Base-by-base conservation (phyloP, 1,140 invertebrate species). In the Latrodectus geometricus region DNA sequence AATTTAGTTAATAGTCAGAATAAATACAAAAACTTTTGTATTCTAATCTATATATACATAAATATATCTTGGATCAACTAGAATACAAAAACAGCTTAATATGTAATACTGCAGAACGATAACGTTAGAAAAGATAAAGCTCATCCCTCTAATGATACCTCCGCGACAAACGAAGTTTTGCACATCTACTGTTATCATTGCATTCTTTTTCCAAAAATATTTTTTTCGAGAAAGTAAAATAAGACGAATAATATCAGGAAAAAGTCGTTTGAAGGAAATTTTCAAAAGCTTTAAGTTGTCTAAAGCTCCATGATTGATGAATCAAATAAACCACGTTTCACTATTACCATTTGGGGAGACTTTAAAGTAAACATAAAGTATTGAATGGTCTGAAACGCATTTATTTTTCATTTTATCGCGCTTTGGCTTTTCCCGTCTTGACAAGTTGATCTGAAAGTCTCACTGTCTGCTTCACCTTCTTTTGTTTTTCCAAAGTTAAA, bases 271-370 rank as follows among this genome's bases (percentile, higher is more conserved):
- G 11, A 14, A 14, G 54, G 17, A 52, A 68, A 78, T 78, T 78
- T 52, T 35, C n/a, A 78, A 1, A 54, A 20, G 79, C 79, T 81
- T 81, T 70, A 81, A 65, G 61, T 81, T 83, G 80, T 83, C 80
- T 74, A 21, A n/a, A n/a, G 14, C n/a, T 48, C 54, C 8, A 74
- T 83, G 80, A 83, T 83, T 73, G 80, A 83, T 83, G 80, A 49
- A n/a, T 23, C 54, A 21, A 83, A 83, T 83, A 83, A 83, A 83
- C 70, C 80, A 72, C 15, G 80, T 83, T 54, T 61, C 80, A 83
- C 73, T 74, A 74, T 50, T 83, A 65, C 52, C 80, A 83, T 73
- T 73, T 48, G 21, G 70, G 35, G 80, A 73, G 23, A 56, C 23
- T 70, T 70, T 23, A 80, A 70, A 8, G 35, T n/a, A 21, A 70